Base-by-base conservation (phyloP, 2,888 invertebrate genomes). In the Halictus ligatus region DNA sequence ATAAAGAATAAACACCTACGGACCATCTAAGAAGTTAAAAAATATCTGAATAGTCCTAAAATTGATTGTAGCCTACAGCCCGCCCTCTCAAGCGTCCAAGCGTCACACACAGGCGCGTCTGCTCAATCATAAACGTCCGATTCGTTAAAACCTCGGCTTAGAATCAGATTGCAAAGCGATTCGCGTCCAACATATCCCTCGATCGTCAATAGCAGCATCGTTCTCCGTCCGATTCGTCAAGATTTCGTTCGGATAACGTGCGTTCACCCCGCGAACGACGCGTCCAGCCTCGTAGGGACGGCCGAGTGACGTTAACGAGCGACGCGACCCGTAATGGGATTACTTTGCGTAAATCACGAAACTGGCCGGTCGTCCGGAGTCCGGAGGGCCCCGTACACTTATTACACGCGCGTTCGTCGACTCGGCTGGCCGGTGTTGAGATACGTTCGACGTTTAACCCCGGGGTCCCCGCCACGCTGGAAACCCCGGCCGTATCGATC, bases 371-470 rank as follows among this genome's bases (percentile, higher is more conserved):
- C 84, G 75, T 89, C 76, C 54, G 10, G n/a, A 18, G 67, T 89
- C 76, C 48, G 12, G 25, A 29, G 67, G 67, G 83, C 60, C 78
- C 67, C 76, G 69, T 83, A 84, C 86, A 73, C 84, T 86, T 89
- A 91, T 90, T 90, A 91, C 89, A 81, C 75, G 77, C 40, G 78
- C 84, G 89, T 85, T 85, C 87, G 85, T 87, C 78, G 84, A 86
- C 83, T 88, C 81, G 76, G 75, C 84, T 12, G 77, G 72, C 71
- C 79, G 67, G 77, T 72, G 80, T 86, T 90, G 90, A 92, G 91
- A 92, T 92, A 92, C 91, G 92, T 89, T 91, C 89, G 88, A 91
- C 91, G 90, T 90, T 92, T 92, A 92, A 92, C 92, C 92, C 86
- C 88, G 78, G 75, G 85, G 88, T 91, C 88, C 86, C 72, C 83